Evolutionary conservation across 2,113 vertebrate genomes (phyloP), one percentile per base, ranked within the genome.

Genomic region (Archocentrus centrarchus): DNA sequence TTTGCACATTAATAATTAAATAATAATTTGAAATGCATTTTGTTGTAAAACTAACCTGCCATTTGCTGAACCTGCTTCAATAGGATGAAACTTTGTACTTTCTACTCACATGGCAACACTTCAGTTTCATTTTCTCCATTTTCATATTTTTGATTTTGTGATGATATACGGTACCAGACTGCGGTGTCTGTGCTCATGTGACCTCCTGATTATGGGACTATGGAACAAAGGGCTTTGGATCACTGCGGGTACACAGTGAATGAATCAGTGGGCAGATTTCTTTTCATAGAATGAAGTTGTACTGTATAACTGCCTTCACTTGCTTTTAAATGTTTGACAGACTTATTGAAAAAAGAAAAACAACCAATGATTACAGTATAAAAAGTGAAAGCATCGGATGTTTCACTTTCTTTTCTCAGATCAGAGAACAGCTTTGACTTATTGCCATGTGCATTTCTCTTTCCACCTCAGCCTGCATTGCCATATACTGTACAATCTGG

Each of bases 401-500:
- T 41, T 70, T 70, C 44, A 50, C 41, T 53, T 70, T 50, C 17
- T 53, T 18, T 20, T 53, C 50, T 53, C 50, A 55, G 80, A 60
- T 61, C 24, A 22, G 59, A 86, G 85, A 91, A 94, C 81, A 81
- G 79, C 89, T 83, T 83, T 92, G 87, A 87, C 86, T 89, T 89
- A 82, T 88, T 81, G 62, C 58, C 47, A 24, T 63, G 53, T 75
- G 77, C 24, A 50, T 80, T 53, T 89, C 82, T 86, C 79, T 85
- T 90, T 79, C 86, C 76, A 85, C 87, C 86, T 89, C 82, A 64
- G 59, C 59, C 70, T 18, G 4, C 47, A 32, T 75, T 85, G 79
- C 77, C 82, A 84, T 88, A 62, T 59, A 24, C 24, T 24, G 24
- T 24, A 75, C 59, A 82, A 92, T 88, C 86, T 83, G 89, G 41